Percentiles rank a stretch among this genome's conserved stretches.
These are phyloP conservation scores for Protaetia brevitarsis DNA, from an alignment of 1,140 invertebrate genomes.

Conservation along the genomic window DNA sequence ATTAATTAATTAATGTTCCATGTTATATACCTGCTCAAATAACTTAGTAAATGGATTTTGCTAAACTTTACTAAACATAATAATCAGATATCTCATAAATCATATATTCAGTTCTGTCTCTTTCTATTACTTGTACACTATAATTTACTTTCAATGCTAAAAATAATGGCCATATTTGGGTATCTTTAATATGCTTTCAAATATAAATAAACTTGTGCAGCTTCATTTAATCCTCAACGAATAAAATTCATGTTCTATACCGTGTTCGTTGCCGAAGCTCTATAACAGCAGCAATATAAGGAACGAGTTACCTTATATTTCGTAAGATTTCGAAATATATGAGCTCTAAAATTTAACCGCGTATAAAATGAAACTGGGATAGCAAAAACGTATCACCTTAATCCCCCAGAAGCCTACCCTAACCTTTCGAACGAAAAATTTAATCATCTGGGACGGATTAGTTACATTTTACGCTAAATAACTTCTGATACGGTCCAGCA, in stretches of 20 bases:
- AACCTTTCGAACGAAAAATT: conserved; percentile 27
- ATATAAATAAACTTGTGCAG: too few species aligned
- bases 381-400: conserved; percentile 25
- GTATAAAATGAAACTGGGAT: conserved; percentile 25
- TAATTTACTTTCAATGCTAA: too few species aligned
- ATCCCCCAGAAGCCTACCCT: conserved; percentile 23
- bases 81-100: too few species aligned
- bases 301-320: conserved; percentile 6
- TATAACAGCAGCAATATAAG: not conserved
- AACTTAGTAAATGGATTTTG: too few species aligned
- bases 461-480: conserved; percentile 30
- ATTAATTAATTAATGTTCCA: too few species aligned
- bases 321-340: conserved; percentile 4
- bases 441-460: conserved; percentile 29
- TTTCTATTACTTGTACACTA: too few species aligned
- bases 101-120: too few species aligned
- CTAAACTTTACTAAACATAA: too few species aligned
- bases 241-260: not conserved
- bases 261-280: not conserved
- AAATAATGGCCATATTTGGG: too few species aligned
- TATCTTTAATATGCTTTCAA: too few species aligned
- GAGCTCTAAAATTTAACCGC: conserved; percentile 22
- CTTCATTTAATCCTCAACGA: too few species aligned
- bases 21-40: too few species aligned
- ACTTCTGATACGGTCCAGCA: conserved; percentile 27